phyloP scores from a whole-genome alignment of 1,140 invertebrate genomes.

The Euura lappo region DNA sequence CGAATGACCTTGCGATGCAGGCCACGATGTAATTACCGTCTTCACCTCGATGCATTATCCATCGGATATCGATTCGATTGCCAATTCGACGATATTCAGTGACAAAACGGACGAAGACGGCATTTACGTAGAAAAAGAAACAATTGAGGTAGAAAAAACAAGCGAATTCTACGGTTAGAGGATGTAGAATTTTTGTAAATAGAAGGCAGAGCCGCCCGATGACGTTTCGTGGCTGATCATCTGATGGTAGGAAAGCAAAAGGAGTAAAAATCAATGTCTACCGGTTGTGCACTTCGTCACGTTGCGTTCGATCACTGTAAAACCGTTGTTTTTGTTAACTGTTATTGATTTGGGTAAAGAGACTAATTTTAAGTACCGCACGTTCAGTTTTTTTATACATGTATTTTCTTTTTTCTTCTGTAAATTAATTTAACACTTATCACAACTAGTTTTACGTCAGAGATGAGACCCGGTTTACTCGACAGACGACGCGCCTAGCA shows the following conservation, averaged over 20 bases:
- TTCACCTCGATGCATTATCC: too few relatives aligned
- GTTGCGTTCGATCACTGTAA: neutral
- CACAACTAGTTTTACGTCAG: conserved; percentile 41
- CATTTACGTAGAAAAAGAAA: too few relatives aligned
- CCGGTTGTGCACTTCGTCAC: conserved; percentile 29
- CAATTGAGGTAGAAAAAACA: too few relatives aligned
- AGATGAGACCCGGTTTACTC: conserved; percentile 41
- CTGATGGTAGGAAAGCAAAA: conserved; percentile 30
- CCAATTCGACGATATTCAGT: too few relatives aligned
- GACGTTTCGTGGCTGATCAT: conserved; percentile 36
- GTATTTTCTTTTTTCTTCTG: neutral
- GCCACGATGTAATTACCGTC: too few relatives aligned
- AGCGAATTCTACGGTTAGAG: too few relatives aligned
- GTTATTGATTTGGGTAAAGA: too few relatives aligned
- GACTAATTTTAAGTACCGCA: too few relatives aligned
- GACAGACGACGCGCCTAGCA: conserved; percentile 49
- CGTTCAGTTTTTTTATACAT: too few relatives aligned
- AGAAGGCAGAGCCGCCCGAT: conserved; percentile 12
- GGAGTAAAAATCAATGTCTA: conserved; percentile 50
- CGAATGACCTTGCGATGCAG: too few relatives aligned
- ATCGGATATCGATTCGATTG: too few relatives aligned
- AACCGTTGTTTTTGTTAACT: neutral
- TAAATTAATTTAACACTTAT: conserved; percentile 27
- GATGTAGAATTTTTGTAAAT: neutral
- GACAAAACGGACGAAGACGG: too few relatives aligned